Evolutionary conservation across 2,888 invertebrate genomes (phyloP).

Genomic region (Meteorus cinctellus): DNA sequence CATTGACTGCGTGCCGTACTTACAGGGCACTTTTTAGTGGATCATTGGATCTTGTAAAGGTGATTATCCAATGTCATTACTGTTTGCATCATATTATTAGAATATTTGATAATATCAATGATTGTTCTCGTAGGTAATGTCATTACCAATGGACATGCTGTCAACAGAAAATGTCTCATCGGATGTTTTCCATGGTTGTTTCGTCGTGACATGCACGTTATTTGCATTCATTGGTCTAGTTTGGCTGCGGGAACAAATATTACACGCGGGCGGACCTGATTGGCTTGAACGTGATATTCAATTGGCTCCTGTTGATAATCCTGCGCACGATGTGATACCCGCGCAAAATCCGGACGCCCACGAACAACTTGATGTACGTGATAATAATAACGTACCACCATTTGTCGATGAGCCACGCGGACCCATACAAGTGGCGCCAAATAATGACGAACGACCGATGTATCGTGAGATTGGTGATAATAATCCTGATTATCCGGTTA

Average conservation of each 20-base stretch:
- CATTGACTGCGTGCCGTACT: slow-evolving; percentile 95
- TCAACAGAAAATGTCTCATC: slow-evolving; percentile 94
- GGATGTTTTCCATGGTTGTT: slow-evolving; percentile 96
- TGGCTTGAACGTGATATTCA: slow-evolving; percentile 88
- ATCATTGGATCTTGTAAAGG: slow-evolving; percentile 85
- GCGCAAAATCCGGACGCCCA: slow-evolving; percentile 16
- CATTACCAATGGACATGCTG: slow-evolving; percentile 92
- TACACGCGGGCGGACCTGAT: slow-evolving; percentile 97
- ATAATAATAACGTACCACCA: slow-evolving; percentile 72
- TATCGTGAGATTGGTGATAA: slow-evolving; percentile 53
- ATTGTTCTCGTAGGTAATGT: slow-evolving; percentile 75
- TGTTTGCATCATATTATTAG: slow-evolving; percentile 11
- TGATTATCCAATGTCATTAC: slow-evolving; percentile 49
- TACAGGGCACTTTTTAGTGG: slow-evolving; percentile 95
- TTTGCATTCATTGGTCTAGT: slow-evolving; percentile 97
- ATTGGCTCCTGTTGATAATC: slow-evolving; percentile 74
- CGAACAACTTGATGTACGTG: slow-evolving; percentile 60
- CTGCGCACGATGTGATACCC: slow-evolving; percentile 58
- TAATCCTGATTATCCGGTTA: slow-evolving; percentile 71
- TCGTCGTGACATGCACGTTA: slow-evolving; percentile 96
- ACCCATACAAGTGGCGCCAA: slow-evolving; percentile 62
- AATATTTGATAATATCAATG: slow-evolving; percentile 24
- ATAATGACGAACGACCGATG: slow-evolving; percentile 53
- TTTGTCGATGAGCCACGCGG: slow-evolving; percentile 68
- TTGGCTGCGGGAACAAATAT: slow-evolving; percentile 98